Base-by-base conservation (phyloP, 2,113 vertebrate species). In the Microtus oregoni region DNA sequence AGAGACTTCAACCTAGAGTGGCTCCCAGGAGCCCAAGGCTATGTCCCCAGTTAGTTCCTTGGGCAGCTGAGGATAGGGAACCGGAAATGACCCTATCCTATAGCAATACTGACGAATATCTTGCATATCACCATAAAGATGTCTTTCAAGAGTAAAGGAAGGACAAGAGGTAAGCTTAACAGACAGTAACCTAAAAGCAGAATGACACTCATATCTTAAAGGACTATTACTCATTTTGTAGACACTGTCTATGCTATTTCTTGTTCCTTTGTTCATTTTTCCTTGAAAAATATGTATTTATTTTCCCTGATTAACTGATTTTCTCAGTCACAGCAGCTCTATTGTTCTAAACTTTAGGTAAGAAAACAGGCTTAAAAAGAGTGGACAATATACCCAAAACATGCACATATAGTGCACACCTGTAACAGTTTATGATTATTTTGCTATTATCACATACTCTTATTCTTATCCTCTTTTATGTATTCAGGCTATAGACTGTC, bases 141-240 rank as follows among this genome's bases (percentile, higher is more conserved):
- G 41, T 88, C 77, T 89, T 86, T 44, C 91, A n/a, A 24, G 92
- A 97, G 86, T 93, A 96, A 89, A 96, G 91, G 91, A 82, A 78
- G 47, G 91, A 89, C 76, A 95, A 91, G 75, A 93, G 89, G 96
- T 89, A 98, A 92, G 92, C 90, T 88, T n/a, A 28, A 30, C 38
- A 17, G 86, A 32, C 38, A 61, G 38, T 83, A 19, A 32, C 83
- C 67, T 91, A 73, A 58, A 0, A 75, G 7, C 10, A 70, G 47
- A 91, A 81, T 73, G 86, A 50, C 35, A 91, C 89, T 83, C 17
- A 78, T 28, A 58, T 58, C 61, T 94, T 86, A 32, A 94, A 93
- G 73, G n/a, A 44, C 73, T 87, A 4, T 79, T 83, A 50, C 22
- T 30, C n/a, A 65, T 38, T 87, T 47, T 28, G 3, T 28, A 47